Percentiles rank a stretch among this genome's conserved stretches.
Evolutionary conservation across 2,113 vertebrate species (phyloP).

Genomic region (Takifugu bimaculatus): DNA sequence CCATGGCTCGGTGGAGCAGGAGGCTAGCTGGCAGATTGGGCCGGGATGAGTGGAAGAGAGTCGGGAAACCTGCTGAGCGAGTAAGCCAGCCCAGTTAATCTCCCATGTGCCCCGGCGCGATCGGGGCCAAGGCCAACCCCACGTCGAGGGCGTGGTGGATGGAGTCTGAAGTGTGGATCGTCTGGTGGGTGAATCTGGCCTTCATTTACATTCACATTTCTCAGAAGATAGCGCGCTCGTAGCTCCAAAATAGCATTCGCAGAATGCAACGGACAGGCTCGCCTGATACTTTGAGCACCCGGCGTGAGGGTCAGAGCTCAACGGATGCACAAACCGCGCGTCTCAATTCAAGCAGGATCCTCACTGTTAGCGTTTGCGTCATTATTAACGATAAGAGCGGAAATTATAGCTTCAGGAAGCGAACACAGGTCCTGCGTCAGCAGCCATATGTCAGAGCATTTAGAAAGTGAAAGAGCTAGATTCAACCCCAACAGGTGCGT

Average conservation of each 20-base stretch:
- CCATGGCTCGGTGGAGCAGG: conserved; percentile 68
- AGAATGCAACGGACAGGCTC: conserved; percentile 2
- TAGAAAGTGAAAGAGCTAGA: conserved; percentile 29
- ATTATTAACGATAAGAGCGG: not conserved
- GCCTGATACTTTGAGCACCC: not conserved
- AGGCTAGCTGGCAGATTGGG: conserved; percentile 76
- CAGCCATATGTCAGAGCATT: conserved; percentile 19
- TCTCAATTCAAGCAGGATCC: not conserved
- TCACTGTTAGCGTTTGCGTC: not conserved
- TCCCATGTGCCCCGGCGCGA: conserved; percentile 66
- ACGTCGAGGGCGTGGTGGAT: conserved; percentile 47
- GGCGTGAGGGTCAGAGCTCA: conserved; percentile 11
- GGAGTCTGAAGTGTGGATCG: conserved; percentile 47
- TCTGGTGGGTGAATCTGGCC: conserved; percentile 26
- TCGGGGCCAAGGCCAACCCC: conserved; percentile 64
- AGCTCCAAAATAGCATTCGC: conserved; percentile 11
- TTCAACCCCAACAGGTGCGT: conserved; percentile 35
- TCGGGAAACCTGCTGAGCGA: conserved; percentile 64
- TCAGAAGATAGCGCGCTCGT: conserved; percentile 24
- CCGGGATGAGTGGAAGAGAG: conserved; percentile 67
- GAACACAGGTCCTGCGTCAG: not conserved
- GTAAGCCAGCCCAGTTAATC: conserved; percentile 71
- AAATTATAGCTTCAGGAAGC: not conserved
- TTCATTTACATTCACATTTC: conserved; percentile 37
- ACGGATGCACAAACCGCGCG: not conserved